Base-by-base conservation (phyloP, 2,113 vertebrate species). In the Ptychochromis oligacanthus region DNA sequence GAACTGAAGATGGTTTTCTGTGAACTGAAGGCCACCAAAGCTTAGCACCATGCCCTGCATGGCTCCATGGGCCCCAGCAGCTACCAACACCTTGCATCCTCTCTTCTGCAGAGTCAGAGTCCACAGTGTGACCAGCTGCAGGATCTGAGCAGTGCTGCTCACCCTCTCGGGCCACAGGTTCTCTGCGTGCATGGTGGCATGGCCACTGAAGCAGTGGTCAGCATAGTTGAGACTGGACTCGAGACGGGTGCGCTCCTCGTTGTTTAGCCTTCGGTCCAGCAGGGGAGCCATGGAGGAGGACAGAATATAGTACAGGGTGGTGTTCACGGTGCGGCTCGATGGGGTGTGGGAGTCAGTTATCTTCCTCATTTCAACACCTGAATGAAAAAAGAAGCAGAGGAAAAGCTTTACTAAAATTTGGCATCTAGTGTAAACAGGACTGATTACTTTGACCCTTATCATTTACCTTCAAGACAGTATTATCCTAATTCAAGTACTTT, bases 1-100 rank as follows among this genome's bases (percentile, higher is more conserved):
- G 89, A 99, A 99, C 96, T 99, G 98, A 1, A 99, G 97, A 86
- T 99, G 98, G 95, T 99, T 99, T 90, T 99, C 98, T 0, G 98
- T 99, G 96, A 99, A 99, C 96, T 99, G 98, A 17, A 99, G 96
- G 13, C 98, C 98, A 0, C 98, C 98, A 0, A 99, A 99, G 91
- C 98, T 99, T 4, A 99, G 97, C 91, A 97, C 97, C 96, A 97
- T 97, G 22, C 97, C 98, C 93, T 99, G 98, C 96, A 99, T 96
- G 83, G 97, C 93, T 0, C 98, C 98, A 0, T 99, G 98, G 2
- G 97, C 97, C 0, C 98, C 98, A 0, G 96, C 97, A 3, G 94
- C 92, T 88, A 99, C 96, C 14, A 99, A 95, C 22, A 95, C 97
- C 83, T 97, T 99, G 93, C 98, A 99, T 7, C 98, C 97, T 0